phyloP scores from a whole-genome alignment of 2,113 vertebrate genomes.

The Penelope pileata region DNA sequence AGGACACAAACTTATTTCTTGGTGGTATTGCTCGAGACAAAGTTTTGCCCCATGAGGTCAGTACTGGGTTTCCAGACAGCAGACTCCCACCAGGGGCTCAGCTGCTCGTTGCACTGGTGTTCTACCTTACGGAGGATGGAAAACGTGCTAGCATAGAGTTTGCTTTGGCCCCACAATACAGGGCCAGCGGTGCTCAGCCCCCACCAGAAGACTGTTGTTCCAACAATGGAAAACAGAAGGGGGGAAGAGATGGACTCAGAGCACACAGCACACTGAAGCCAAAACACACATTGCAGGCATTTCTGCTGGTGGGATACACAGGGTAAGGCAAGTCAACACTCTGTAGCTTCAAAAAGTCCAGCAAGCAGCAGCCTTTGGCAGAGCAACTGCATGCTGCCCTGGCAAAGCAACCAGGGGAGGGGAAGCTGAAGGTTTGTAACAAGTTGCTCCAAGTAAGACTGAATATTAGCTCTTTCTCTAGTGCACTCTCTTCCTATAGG shows the following conservation, averaged over 20 bases:
- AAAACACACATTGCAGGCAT: slow-evolving; percentile 24
- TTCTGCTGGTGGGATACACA: neutral
- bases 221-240: slow-evolving; percentile 49
- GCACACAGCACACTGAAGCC: neutral
- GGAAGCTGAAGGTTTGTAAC: neutral
- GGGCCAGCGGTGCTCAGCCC: neutral
- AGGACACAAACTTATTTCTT: neutral
- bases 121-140: slow-evolving; percentile 36
- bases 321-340: slow-evolving; percentile 20
- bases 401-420: neutral
- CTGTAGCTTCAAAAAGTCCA: neutral
- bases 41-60: neutral
- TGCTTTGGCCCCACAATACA: slow-evolving; percentile 53
- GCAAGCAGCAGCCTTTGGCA: neutral
- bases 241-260: slow-evolving; percentile 42
- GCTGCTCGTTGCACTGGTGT: neutral
- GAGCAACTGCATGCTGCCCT: neutral
- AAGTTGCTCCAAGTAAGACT: neutral
- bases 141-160: neutral
- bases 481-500: neutral
- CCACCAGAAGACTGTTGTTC: slow-evolving; percentile 55
- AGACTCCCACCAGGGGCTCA: neutral
- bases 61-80: neutral
- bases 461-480: neutral
- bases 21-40: neutral